Evolutionary conservation across 2,888 invertebrate species (phyloP).

Genomic region (Sicus ferrugineus): DNA sequence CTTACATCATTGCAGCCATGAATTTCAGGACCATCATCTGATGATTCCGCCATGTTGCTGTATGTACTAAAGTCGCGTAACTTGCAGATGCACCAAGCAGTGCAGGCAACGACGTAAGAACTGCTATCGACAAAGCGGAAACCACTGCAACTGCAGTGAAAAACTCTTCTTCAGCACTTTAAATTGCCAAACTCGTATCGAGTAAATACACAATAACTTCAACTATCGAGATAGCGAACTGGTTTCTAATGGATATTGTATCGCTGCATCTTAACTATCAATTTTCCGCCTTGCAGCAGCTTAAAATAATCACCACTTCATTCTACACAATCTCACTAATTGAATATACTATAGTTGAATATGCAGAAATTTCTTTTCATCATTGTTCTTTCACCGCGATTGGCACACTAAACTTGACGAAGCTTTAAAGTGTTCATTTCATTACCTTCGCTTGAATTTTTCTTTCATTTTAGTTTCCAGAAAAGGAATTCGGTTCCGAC

Average conservation of each 20-base stretch:
- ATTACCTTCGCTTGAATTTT: not conserved
- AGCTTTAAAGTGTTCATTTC: slow-evolving; percentile 4
- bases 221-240: not conserved
- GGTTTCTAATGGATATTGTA: slow-evolving; percentile 4
- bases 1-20: slow-evolving; percentile 61
- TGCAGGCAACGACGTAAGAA: not conserved
- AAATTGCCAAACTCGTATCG: not conserved
- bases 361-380: slow-evolving; percentile 16
- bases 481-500: too few relatives aligned
- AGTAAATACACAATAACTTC: not conserved
- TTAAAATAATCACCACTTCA: too few relatives aligned
- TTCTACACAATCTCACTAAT: slow-evolving; percentile 26
- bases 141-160: not conserved
- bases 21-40: slow-evolving; percentile 53
- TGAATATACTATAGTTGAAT: slow-evolving; percentile 9
- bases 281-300: slow-evolving; percentile 3
- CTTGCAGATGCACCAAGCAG: not conserved
- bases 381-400: not conserved
- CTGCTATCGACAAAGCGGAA: not conserved
- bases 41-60: slow-evolving; percentile 47
- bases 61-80: not conserved
- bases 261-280: not conserved
- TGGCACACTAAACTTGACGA: slow-evolving; percentile 22
- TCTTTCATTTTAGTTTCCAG: too few relatives aligned
- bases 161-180: not conserved